Conservation (phyloP, 2,888 invertebrate species). For the Crepidodera aurea region DNA sequence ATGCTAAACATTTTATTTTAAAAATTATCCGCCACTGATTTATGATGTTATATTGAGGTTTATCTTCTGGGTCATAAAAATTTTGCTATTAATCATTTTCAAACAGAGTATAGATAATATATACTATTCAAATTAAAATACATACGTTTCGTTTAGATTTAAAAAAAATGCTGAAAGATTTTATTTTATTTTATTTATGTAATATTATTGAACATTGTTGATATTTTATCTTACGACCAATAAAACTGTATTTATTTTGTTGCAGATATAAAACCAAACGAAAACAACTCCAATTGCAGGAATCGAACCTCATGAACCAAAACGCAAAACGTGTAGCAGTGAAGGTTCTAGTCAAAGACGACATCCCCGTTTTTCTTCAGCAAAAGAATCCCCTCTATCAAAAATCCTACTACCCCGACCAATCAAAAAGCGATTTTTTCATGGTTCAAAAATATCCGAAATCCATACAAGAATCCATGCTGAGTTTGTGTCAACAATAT, state of each 20-base stretch:
- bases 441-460: conserved; percentile 56
- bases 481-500: conserved; percentile 60
- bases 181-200: too few relatives aligned
- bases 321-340: conserved; percentile 89
- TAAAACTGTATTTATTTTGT: not conserved
- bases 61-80: too few relatives aligned
- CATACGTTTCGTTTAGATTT: too few relatives aligned
- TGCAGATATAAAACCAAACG: conserved; percentile 86
- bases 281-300: conserved; percentile 88
- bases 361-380: conserved; percentile 67
- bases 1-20: too few relatives aligned
- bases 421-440: conserved; percentile 53
- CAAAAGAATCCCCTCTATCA: conserved; percentile 51
- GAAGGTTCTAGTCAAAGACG: conserved; percentile 88
- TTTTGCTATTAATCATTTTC: too few relatives aligned
- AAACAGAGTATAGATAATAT: too few relatives aligned
- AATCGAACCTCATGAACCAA: conserved; percentile 69
- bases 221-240: too few relatives aligned
- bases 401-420: conserved; percentile 52
- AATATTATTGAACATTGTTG: too few relatives aligned
- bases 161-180: too few relatives aligned
- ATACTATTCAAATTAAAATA: too few relatives aligned
- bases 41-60: too few relatives aligned
- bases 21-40: too few relatives aligned
- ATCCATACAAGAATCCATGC: conserved; percentile 59